phyloP scores from a whole-genome alignment of 1,140 invertebrate species.

The Ooceraea biroi region DNA sequence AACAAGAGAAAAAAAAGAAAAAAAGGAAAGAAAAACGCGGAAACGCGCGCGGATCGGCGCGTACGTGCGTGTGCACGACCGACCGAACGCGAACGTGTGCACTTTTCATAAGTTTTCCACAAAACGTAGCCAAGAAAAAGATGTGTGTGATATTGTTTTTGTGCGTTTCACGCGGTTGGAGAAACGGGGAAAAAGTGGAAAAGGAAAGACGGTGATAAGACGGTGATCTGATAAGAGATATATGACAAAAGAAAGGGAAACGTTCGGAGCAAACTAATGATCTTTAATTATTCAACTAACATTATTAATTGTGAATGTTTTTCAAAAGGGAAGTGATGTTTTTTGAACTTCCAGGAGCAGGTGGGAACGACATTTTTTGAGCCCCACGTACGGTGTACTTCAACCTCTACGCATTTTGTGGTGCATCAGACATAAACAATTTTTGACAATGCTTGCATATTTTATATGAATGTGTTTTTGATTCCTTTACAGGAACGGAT shows the following conservation, averaged over 20 bases:
- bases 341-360: constrained; percentile 87
- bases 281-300: constrained; percentile 74
- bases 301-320: constrained; percentile 83
- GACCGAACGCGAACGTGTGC: constrained; percentile 59
- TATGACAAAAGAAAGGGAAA: constrained; percentile 68
- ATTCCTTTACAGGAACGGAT: constrained; percentile 87
- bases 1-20: neutral
- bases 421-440: constrained; percentile 85
- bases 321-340: constrained; percentile 87
- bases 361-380: constrained; percentile 87
- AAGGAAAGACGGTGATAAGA: constrained; percentile 61
- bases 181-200: constrained; percentile 70
- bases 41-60: constrained; percentile 12
- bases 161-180: constrained; percentile 67
- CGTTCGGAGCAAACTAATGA: constrained; percentile 67
- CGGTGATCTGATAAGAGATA: constrained; percentile 57
- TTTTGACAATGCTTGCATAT: constrained; percentile 86
- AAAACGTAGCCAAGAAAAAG: constrained; percentile 64
- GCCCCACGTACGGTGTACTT: constrained; percentile 85
- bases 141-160: constrained; percentile 65
- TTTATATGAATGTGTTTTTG: constrained; percentile 87
- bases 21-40: neutral
- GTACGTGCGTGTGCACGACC: constrained; percentile 32
- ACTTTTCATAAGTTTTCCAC: constrained; percentile 67
- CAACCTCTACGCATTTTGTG: constrained; percentile 86